Base-by-base conservation (phyloP, 2,113 vertebrate genomes). In the Neogobius melanostomus region DNA sequence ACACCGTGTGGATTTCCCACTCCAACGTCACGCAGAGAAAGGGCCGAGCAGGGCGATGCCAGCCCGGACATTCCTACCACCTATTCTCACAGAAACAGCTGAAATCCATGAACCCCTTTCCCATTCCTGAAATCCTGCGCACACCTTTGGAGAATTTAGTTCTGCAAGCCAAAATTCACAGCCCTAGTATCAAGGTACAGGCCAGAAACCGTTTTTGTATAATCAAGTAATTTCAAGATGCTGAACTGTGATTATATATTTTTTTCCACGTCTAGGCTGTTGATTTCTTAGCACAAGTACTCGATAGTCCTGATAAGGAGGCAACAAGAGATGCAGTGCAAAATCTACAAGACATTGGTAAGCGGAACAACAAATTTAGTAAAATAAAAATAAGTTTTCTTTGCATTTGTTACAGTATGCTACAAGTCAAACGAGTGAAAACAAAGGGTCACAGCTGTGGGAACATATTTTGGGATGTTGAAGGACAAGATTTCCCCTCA, bases 101-200 rank as follows among this genome's bases (percentile, higher is more conserved):
- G 72, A 93, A 96, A 36, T 85, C 93, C 52, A 96, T 99, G 98
- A 83, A 86, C 0, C 87, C 80, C 0, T 99, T 97, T 82, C 95
- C 97, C 61, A 87, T 98, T 43, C 96, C 97, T 0, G 98, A 99
- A 91, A 99, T 99, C 81, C 93, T 98, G 11, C 95, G 98, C 54
- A 99, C 94, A 0, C 96, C 98, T 0, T 92, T 99, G 7, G 97
- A 99, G 92, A 99, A 94, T 90, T 91, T 99, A 77, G 95, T 99
- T 72, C 76, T 99, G 8, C 98, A 99, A 86, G 94, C 95, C 76
- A 99, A 99, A 88, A 95, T 99, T 81, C 96, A 99, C 88, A 95
- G 95, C 90, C 97, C 97, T 0, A 89, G 95, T 80, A 93, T 92
- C 87, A 97, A 95, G 85, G 98, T 97, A 80, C 68, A 83, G 36